These are phyloP conservation scores for Sebastes diploproa DNA, from an alignment of 2,797 vertebrate genomes.

Conservation along the genomic window DNA sequence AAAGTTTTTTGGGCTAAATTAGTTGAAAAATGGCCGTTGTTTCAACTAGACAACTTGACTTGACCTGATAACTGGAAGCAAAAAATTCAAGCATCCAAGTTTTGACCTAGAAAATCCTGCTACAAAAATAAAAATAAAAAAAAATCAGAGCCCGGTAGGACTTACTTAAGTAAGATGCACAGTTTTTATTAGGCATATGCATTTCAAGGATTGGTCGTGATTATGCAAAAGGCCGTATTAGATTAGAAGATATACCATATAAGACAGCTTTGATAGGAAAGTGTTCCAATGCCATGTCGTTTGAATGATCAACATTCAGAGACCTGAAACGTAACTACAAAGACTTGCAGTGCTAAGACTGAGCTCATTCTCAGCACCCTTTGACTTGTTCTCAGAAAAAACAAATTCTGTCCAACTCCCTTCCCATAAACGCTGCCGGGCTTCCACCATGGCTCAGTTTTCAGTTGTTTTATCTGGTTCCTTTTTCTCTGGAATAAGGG, in stretches of 20 bases:
- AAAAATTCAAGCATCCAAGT: too few species aligned
- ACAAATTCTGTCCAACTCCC: neutral
- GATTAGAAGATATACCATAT: too few species aligned
- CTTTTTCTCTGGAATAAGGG: slow-evolving; percentile 51
- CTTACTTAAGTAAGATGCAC: neutral
- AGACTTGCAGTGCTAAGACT: neutral
- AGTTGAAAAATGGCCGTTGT: too few species aligned
- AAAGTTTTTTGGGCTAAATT: too few species aligned
- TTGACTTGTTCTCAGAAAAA: neutral
- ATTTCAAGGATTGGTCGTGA: neutral
- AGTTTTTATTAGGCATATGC: neutral
- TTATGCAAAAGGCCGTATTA: neutral
- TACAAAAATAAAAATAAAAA: neutral
- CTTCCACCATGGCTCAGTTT: slow-evolving; percentile 42
- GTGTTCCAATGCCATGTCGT: neutral
- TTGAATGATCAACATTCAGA: neutral
- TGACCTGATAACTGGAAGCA: neutral
- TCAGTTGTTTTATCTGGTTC: slow-evolving; percentile 53
- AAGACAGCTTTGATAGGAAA: neutral
- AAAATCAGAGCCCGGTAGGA: neutral
- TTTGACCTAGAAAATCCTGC: neutral
- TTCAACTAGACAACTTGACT: neutral
- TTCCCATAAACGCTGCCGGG: slow-evolving; percentile 23
- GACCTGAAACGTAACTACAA: neutral
- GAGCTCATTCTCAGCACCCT: neutral